phyloP scores from a whole-genome alignment of 2,797 vertebrate genomes.

The Tadarida brasiliensis region DNA sequence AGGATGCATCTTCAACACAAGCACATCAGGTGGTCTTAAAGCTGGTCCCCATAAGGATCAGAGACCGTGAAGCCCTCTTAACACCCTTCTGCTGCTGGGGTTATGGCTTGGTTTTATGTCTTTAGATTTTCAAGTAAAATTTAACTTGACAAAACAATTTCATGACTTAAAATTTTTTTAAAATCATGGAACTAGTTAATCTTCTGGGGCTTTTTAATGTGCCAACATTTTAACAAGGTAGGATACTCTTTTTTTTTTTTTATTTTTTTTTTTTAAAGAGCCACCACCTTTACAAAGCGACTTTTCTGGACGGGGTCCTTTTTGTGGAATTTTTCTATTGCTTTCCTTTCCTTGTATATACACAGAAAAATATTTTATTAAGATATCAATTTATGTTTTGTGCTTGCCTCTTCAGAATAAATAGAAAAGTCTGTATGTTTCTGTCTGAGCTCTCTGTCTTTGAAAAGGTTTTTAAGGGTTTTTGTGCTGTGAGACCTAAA shows the following conservation, averaged over 20 bases:
- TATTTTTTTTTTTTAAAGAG: no score
- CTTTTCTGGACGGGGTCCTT: background rate
- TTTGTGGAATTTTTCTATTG: background rate
- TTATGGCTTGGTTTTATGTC: background rate
- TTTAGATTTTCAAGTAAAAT: conserved; percentile 41
- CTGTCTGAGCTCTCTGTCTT: background rate
- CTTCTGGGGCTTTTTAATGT: background rate
- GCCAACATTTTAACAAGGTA: background rate
- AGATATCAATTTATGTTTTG: background rate
- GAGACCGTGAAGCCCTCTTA: background rate
- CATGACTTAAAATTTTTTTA: background rate
- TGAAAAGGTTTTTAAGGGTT: background rate
- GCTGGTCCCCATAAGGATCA: background rate
- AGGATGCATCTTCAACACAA: background rate
- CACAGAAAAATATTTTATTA: background rate
- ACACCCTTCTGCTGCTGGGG: background rate
- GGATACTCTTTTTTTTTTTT: background rate
- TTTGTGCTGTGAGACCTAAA: background rate
- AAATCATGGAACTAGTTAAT: background rate
- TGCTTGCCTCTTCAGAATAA: background rate
- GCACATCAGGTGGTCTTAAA: background rate
- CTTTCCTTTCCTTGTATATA: background rate
- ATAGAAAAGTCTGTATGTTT: background rate
- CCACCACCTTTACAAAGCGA: background rate
- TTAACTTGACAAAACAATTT: conserved; percentile 15